Base-by-base conservation (phyloP, 2,113 vertebrate species). In the Daphoenositta chrysoptera region DNA sequence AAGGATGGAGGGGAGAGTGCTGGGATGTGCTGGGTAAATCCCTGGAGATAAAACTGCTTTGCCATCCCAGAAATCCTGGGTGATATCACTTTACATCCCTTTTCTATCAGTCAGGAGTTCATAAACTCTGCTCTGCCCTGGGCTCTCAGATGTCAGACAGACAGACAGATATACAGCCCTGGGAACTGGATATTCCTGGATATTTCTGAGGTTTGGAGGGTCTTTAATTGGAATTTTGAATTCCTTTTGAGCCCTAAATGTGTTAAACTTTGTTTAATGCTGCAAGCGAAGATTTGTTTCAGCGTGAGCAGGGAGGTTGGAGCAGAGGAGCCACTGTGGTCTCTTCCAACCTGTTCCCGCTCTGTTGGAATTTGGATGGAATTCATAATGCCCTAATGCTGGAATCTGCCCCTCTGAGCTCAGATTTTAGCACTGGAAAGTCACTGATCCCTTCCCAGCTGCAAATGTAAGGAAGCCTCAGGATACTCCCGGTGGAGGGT, bases 1-100 rank as follows among this genome's bases (percentile, higher is more conserved):
- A 76, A 45, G 10, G 60, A 44, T 16, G 47, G 65, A 47, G 35
- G 4, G 44, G 54, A n/a, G 30, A 24, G 42, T 15, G 56, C n/a
- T 2, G 15, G 69, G 44, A 28, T 65, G 40, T 58, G 65, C 54
- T 16, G 78, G 15, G 2, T 26, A 27, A 40, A 61, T 58, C 26
- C 1, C 33, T 8, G 7, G 21, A 31, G 64, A 11, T 15, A 13
- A 45, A 79, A 20, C 7, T 3, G 37, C 42, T 35, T 5, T 66
- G 27, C 45, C 47, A 2, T 23, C 54, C 64, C 4, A 0, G 2
- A 0, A 5, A 23, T 24, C 31, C 19, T 23, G 12, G 31, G 2
- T 6, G 44, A 1, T 11, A 1, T 0, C 8, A 0, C 37, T 40
- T n/a, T 51, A 73, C 9, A 7, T 53, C 57, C 26, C 45, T 77